Evolutionary conservation across 2,888 invertebrate genomes (phyloP).

Genomic region (Ecdyonurus torrentis): DNA sequence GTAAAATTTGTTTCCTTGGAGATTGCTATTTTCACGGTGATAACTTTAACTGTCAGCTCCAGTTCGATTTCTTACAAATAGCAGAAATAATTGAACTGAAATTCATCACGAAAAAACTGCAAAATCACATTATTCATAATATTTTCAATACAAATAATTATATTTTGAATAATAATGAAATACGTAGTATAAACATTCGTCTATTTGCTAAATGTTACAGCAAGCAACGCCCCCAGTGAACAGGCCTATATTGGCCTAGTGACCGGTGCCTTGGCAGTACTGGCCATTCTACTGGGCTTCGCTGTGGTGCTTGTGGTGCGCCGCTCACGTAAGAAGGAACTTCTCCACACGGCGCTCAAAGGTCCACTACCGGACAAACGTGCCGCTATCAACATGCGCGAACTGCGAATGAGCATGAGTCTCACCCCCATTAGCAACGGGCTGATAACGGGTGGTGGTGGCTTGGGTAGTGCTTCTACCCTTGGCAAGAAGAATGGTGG

Average conservation of each 20-base stretch:
- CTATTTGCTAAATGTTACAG: slow-evolving; percentile 27
- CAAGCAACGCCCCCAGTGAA: slow-evolving; percentile 37
- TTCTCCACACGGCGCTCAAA: slow-evolving; percentile 38
- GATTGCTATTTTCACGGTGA: too few relatives aligned
- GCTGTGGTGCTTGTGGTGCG: slow-evolving; percentile 46
- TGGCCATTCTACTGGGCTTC: slow-evolving; percentile 44
- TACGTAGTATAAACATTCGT: too few relatives aligned
- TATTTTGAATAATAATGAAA: too few relatives aligned
- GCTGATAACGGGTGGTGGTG: slow-evolving; percentile 23
- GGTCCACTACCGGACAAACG: slow-evolving; percentile 28
- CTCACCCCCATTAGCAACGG: slow-evolving; percentile 37
- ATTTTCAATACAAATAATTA: too few relatives aligned
- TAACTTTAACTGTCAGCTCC: too few relatives aligned
- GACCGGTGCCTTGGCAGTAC: slow-evolving; percentile 46
- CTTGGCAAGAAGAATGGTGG: slow-evolving; percentile 20
- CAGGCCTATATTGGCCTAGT: slow-evolving; percentile 43
- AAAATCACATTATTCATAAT: too few relatives aligned
- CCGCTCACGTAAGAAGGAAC: slow-evolving; percentile 43
- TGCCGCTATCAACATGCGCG: slow-evolving; percentile 40
- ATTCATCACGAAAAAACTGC: too few relatives aligned
- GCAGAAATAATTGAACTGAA: too few relatives aligned
- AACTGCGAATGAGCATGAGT: slow-evolving; percentile 31
- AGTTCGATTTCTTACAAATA: too few relatives aligned
- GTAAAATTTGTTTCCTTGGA: too few relatives aligned
- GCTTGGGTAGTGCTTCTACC: slow-evolving; percentile 8